A percentile compares a stretch with the other conserved stretches of the same genome.
phyloP scores from a whole-genome alignment of 2,888 invertebrate genomes.

The Amblyjoppa fuscipennis region DNA sequence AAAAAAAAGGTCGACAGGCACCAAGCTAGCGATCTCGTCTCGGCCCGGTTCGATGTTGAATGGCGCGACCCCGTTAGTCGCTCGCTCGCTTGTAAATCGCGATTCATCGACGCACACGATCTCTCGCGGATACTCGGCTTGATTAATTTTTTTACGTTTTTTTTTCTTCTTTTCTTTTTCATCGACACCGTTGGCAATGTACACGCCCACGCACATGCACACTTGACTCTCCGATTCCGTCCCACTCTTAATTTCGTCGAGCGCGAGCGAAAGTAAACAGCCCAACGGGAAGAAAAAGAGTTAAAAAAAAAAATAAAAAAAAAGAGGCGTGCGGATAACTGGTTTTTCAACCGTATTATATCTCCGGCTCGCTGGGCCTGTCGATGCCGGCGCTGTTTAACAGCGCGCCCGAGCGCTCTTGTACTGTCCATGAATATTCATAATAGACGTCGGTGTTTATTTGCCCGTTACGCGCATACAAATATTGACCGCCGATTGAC shows the following conservation, averaged over 20 bases:
- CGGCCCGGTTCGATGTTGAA: conserved; percentile 75
- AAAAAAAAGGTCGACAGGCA: conserved; percentile 30
- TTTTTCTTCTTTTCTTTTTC: background rate
- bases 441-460: background rate
- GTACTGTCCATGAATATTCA: conserved; percentile 42
- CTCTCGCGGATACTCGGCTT: conserved; percentile 29
- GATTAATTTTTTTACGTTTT: background rate
- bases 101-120: conserved; percentile 26
- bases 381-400: background rate
- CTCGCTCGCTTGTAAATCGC: conserved; percentile 35
- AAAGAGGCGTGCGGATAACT: conserved; percentile 77
- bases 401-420: conserved; percentile 23
- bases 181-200: conserved; percentile 45
- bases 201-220: conserved; percentile 11
- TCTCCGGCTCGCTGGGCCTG: conserved; percentile 4
- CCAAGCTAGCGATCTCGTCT: conserved; percentile 63
- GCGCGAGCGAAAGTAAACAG: conserved; percentile 81
- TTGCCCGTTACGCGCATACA: background rate
- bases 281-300: conserved; percentile 73
- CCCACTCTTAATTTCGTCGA: conserved; percentile 81
- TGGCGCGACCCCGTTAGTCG: conserved; percentile 75
- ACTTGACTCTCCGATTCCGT: conserved; percentile 7
- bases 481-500: background rate
- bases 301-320: conserved; percentile 56
- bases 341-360: conserved; percentile 80